A percentile compares a stretch with the other conserved stretches of the same genome.
These are phyloP conservation scores for Meloidogyne exigua DNA, from an alignment of 1,140 invertebrate genomes.

Conservation along the genomic window DNA sequence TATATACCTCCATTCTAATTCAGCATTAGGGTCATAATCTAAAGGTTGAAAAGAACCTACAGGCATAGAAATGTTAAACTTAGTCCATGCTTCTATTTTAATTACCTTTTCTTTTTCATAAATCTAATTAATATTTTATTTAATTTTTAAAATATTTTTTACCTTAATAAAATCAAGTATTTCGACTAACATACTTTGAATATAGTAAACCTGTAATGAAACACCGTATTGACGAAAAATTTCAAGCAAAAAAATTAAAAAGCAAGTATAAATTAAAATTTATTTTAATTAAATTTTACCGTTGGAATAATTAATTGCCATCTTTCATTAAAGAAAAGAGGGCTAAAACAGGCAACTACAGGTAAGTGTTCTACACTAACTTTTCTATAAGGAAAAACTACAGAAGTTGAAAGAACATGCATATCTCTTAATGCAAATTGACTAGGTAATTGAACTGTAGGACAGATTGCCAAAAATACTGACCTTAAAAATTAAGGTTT, in stretches of 20 bases:
- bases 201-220: slow-evolving; percentile 55
- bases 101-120: slow-evolving; percentile 40
- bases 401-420: slow-evolving; percentile 34
- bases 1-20: slow-evolving; percentile 46
- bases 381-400: slow-evolving; percentile 24
- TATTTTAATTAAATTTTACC: not conserved
- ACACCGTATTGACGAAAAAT: slow-evolving; percentile 59
- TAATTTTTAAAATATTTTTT: not conserved
- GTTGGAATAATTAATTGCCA: slow-evolving; percentile 59
- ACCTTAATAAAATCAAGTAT: slow-evolving; percentile 50
- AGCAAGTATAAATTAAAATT: not conserved
- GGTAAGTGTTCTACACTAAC: not conserved
- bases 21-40: slow-evolving; percentile 57
- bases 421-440: slow-evolving; percentile 35
- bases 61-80: slow-evolving; percentile 31
- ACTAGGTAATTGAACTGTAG: slow-evolving; percentile 37
- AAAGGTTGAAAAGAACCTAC: slow-evolving; percentile 19
- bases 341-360: slow-evolving; percentile 59
- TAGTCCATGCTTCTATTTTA: slow-evolving; percentile 42
- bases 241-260: slow-evolving; percentile 26
- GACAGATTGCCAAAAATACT: slow-evolving; percentile 43
- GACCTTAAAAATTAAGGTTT: slow-evolving; percentile 27
- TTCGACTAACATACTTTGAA: slow-evolving; percentile 59
- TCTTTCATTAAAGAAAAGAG: slow-evolving; percentile 58
- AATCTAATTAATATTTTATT: slow-evolving; percentile 28